phyloP scores from a whole-genome alignment of 1,140 invertebrate species.

The Pygmarrhopalites habei region DNA sequence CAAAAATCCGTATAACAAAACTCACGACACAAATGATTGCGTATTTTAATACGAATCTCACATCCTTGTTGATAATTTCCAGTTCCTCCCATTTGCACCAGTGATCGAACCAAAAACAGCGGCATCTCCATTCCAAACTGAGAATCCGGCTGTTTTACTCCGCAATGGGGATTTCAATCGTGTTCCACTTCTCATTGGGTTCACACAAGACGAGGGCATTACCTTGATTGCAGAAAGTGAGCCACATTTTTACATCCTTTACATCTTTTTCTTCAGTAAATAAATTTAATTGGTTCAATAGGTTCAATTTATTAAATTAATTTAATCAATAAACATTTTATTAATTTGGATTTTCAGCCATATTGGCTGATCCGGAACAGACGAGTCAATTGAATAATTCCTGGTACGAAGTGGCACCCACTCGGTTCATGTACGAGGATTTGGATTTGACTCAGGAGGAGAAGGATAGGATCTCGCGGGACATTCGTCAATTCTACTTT shows the following conservation, averaged over 20 bases:
- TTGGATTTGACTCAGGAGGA: neutral
- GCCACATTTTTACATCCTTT: no score
- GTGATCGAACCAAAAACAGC: constrained; percentile 65
- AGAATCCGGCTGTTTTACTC: constrained; percentile 46
- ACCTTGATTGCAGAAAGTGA: no score
- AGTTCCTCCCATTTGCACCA: constrained; percentile 70
- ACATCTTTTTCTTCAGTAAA: no score
- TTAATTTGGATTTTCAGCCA: no score
- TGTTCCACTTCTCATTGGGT: neutral
- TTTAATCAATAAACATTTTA: no score
- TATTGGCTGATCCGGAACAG: neutral
- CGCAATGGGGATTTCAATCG: neutral
- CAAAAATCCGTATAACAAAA: no score
- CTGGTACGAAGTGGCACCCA: neutral
- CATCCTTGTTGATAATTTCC: no score
- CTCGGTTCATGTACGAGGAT: neutral
- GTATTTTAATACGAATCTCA: no score
- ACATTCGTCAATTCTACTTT: neutral
- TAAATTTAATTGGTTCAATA: no score
- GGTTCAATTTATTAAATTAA: no score
- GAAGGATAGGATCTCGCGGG: neutral
- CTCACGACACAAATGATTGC: no score
- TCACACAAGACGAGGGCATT: constrained; percentile 47
- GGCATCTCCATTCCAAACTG: constrained; percentile 58
- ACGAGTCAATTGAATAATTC: neutral